Base-by-base conservation (phyloP, 2,888 invertebrate genomes). In the Phrixothrix hirtus region DNA sequence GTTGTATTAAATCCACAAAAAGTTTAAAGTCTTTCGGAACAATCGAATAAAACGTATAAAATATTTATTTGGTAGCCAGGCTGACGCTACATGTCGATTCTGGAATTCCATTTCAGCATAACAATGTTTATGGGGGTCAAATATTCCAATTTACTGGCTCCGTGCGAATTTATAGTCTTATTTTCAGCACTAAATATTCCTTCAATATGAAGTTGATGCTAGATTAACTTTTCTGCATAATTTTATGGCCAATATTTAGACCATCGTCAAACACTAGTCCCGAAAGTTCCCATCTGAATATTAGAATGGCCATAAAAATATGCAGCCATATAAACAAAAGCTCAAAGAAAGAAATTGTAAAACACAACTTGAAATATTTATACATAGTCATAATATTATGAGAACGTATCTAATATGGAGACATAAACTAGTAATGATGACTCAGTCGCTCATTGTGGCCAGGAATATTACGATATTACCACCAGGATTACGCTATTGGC, bases 121-220 rank as follows among this genome's bases (percentile, higher is more conserved):
- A 71, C 67, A 69, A 54, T 69, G 70, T 72, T 74, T 74, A 74
- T 73, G 72, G 71, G 68, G 72, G 74, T 74, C 74, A 74, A 73
- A 74, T 74, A 74, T 74, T 74, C 73, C 74, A 74, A 74, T 74
- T 73, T 73, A 70, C 72, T 64, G 66, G 65, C 68, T 64, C 63
- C 64, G 60, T 63, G 65, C 59, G 69, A 72, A 73, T 74, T 73
- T 74, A 73, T 74, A 65, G 72, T 71, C 74, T 71, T 71, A 70
- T 71, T 70, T 72, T 67, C 68, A 68, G 67, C 61, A 65, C 68
- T 68, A 70, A 70, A 71, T 72, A 71, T 73, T 73, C 73, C 66
- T 66, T 67, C 68, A 67, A 69, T 69, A 69, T 70, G 66, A 68
- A 68, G 64, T 64, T 57, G 54, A 55, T 55, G 55, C 50, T 50